Evolutionary conservation across 2,888 invertebrate species (phyloP), one percentile per base, ranked within the genome.

Genomic region (Drosophila yooni): DNA sequence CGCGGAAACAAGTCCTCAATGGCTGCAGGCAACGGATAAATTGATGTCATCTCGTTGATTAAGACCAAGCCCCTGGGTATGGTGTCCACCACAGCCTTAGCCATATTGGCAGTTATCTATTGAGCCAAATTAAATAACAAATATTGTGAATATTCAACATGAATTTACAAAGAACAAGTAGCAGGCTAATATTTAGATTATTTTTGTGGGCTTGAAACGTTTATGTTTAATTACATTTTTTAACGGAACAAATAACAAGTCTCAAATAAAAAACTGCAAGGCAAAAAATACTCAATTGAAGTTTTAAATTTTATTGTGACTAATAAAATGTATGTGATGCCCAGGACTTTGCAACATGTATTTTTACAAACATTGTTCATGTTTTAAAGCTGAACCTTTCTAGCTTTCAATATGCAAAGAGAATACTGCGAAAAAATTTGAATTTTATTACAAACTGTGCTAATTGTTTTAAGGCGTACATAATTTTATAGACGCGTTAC

Each of bases 1-100:
- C 90, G 74, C 3, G 77, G 74, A 29, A 86, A 56, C 70, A 76
- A 83, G 34, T 87, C 76, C 33, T 74, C 78, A 33, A 84, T 36
- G 2, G 79, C 73, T n/a, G 75, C 79, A 0, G 93, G 93, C 62
- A 92, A 52, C 2, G 85, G 86, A 72, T 93, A 93, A 57, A 79
- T 77, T 6, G 86, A 36, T 0, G 91, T 89, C 5, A 74, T 54
- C 74, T 93, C 93, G 3, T 11, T 68, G 4, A 93, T 56, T 1
- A 77, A 1, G 25, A 83, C 18, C 34, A 92, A 58, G 0, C 93
- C 93, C 27, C 77, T 80, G 3, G 92, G 93, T 21, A 65, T 73
- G 27, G 77, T 81, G 2, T 83, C 71, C 40, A 91, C 11, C 50
- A 93, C 6, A 3, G 90, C 70, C 72, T 92, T 93, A 1, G 83